Evolutionary conservation across 2,113 vertebrate species (phyloP).

Genomic region (Morone chrysops): DNA sequence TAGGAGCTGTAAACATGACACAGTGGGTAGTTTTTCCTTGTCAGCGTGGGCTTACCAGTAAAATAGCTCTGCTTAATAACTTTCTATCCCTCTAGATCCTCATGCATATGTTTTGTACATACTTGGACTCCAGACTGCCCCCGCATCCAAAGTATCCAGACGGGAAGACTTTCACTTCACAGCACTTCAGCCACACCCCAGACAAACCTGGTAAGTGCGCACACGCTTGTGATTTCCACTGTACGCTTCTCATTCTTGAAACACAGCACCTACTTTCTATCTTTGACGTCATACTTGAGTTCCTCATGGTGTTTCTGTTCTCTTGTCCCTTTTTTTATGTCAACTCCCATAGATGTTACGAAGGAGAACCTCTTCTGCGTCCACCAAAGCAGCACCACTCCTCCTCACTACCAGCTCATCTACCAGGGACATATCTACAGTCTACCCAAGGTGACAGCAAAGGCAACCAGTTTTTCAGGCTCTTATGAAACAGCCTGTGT

Average conservation of each 20-base stretch:
- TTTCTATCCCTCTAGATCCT: constrained; percentile 86
- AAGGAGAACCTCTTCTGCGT: constrained; percentile 96
- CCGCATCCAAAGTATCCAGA: constrained; percentile 97
- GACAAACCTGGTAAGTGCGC: constrained; percentile 91
- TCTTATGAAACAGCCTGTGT: not conserved
- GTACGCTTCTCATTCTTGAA: not conserved
- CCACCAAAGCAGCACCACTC: constrained; percentile 93
- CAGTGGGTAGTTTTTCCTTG: not conserved
- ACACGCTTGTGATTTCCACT: not conserved
- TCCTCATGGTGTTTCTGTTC: not conserved
- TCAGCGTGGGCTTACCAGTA: not conserved
- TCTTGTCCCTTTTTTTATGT: constrained; percentile 23
- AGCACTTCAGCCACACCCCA: constrained; percentile 94
- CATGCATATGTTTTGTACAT: constrained; percentile 96
- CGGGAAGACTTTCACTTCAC: constrained; percentile 96
- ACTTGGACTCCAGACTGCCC: constrained; percentile 95
- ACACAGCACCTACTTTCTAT: not conserved
- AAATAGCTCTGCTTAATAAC: not conserved
- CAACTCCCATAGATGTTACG: constrained; percentile 85
- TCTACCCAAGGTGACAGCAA: constrained; percentile 91
- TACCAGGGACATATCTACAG: constrained; percentile 93
- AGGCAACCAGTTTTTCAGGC: not conserved
- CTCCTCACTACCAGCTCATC: constrained; percentile 95
- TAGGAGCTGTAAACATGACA: not conserved
- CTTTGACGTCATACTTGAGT: not conserved